phyloP scores from a whole-genome alignment of 2,797 vertebrate genomes.

The Scolopax rusticola region DNA sequence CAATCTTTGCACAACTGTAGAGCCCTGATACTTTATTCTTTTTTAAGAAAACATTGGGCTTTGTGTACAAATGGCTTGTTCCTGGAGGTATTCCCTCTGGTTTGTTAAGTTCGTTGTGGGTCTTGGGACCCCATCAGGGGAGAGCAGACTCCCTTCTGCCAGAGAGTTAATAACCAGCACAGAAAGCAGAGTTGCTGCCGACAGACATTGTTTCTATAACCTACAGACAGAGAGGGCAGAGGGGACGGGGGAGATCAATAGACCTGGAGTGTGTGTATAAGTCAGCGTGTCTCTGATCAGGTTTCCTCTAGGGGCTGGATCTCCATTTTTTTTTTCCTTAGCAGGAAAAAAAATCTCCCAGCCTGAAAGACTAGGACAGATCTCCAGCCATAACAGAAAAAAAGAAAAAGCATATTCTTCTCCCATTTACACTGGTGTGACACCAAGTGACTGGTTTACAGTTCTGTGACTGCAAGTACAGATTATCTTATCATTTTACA shows the following conservation, averaged over 20 bases:
- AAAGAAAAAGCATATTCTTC: not conserved
- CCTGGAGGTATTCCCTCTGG: not conserved
- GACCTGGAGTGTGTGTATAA: slow-evolving; percentile 27
- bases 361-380: not conserved
- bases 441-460: not conserved
- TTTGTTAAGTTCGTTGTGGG: not conserved
- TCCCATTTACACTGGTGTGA: not conserved
- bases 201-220: slow-evolving; percentile 69
- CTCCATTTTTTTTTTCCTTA: not conserved
- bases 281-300: slow-evolving; percentile 17
- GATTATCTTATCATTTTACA: slow-evolving; percentile 50
- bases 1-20: not conserved
- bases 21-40: not conserved
- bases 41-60: not conserved
- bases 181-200: slow-evolving; percentile 53
- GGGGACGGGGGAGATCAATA: slow-evolving; percentile 35
- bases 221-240: slow-evolving; percentile 35
- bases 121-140: slow-evolving; percentile 29
- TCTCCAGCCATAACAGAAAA: not conserved
- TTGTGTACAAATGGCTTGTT: not conserved
- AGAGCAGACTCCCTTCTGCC: slow-evolving; percentile 3
- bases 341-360: not conserved
- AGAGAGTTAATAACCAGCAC: slow-evolving; percentile 30
- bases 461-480: not conserved
- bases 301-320: slow-evolving; percentile 36